Evolutionary conservation across 2,888 invertebrate species (phyloP), one percentile per base, ranked within the genome.

Genomic region (Quadriops clusia): DNA sequence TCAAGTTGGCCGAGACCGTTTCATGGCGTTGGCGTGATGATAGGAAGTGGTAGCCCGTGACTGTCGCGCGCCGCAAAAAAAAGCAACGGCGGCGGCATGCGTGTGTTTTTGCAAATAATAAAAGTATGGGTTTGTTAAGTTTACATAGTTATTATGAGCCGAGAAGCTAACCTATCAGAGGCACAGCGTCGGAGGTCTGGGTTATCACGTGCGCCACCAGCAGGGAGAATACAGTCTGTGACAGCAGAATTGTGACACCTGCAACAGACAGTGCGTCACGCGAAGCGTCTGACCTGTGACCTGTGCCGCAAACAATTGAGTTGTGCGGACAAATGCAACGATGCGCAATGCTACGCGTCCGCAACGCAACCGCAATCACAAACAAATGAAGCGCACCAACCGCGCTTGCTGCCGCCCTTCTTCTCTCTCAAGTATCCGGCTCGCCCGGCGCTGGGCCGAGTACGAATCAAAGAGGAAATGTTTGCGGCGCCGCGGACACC

Each of bases 151-250:
- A 39, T 31, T 34, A 45, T 42, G n/a, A n/a, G 41, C 45, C 46
- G 46, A 43, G 38, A 41, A 30, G 55, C 61, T 60, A 60, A 91
- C 95, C 97, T 85, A 97, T 89, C 65, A 95, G 79, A 64, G 97
- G 95, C 69, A 97, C 86, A 63, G 95, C 94, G 71, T 95, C 95
- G 66, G 95, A 95, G 67, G 95, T 94, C 75, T 89, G 89, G 67
- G 95, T 95, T 74, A 95, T 89, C 67, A 93, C 89, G 74, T 95
- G 91, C 64, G 91, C 90, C 73, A 97, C 93, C 83, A 95, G 84
- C 72, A 94, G 81, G 67, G 94, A 86, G 77, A 97, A 95, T 71
- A 95, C 94, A 69, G 93, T 94, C 77, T 95, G 86, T 60, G 95
- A 95, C 72, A 97, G 86, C 69, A 94, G 84, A 70, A 94, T 93